Base-by-base conservation (phyloP, 2,113 vertebrate species). In the Anguilla japonica region DNA sequence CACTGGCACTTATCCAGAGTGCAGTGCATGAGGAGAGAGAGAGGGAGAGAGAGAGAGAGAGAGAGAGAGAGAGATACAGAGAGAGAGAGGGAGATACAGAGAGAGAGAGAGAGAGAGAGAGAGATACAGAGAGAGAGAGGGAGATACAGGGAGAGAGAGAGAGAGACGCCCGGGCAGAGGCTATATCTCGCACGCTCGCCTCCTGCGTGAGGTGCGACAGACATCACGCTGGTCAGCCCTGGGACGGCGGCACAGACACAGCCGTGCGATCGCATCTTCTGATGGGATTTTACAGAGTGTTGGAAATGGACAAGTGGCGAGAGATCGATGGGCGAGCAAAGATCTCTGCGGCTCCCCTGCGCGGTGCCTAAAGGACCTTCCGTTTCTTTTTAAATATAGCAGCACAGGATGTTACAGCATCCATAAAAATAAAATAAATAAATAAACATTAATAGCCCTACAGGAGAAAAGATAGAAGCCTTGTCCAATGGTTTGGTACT, bases 151-250 rank as follows among this genome's bases (percentile, higher is more conserved):
- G 34, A 34, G 34, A 34, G 34, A 34, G 60, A 22, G 60, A 67
- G 18, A 26, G 60, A 67, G 60, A 22, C 0, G 50, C 50, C 11
- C 13, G 50, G 50, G 7, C 11, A 53, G 11, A 53, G 81, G 34
- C 81, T 85, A 80, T 81, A 80, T 80, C 41, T 56, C 39, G 40
- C 84, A 79, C 84, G 20, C 20, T 22, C 34, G 71, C 29, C 18
- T 80, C 40, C 41, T 53, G 29, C 43, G 26, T 43, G 9, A 39
- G 83, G 83, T 46, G 67, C 29, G 63, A 43, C 41, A 15, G 34
- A 78, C n/a, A 78, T 75, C 63, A 15, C 50, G 22, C 63, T 26
- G 29, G 63, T 84, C 63, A 75, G 41, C 41, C 75, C 34, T 15
- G 22, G 84, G 84, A 39, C 18, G 71, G 20, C 15, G 40, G 20